Evolutionary conservation across 1,140 invertebrate genomes (phyloP), one percentile per base, ranked within the genome.

Genomic region (Campoletis sonorensis): DNA sequence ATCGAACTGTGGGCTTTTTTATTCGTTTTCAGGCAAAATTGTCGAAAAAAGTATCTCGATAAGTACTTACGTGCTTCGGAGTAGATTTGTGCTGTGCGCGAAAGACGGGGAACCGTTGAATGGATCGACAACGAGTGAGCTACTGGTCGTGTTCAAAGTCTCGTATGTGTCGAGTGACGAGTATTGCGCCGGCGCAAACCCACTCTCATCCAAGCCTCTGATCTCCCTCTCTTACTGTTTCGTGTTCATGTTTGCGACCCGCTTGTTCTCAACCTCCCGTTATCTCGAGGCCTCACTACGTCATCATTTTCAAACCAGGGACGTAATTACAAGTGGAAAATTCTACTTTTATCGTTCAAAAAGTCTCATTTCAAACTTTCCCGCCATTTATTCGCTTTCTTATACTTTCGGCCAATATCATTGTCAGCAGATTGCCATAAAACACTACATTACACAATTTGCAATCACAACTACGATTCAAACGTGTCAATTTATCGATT

Each of bases 51-150:
- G 27, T n/a, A 61, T 61, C 3, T n/a, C 15, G 21, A 11, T 23
- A 26, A 64, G 30, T 18, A 80, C 79, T 80, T 80, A 80, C 79
- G 79, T 73, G 79, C 79, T 80, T 71, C 18, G 54, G 27, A 40
- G 70, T 64, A 71, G 75, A 61, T 78, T 81, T 70, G 54, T 64
- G 37, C 51, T 45, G 37, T 49, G 75, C 27, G 54, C 16, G 75
- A 77, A 4, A 21, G 54, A 77, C 54, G 75, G 37, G 21, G 54
- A 77, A 77, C 68, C 78, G 79, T 61, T 78, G 79, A 79, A 83
- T 84, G 83, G 83, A 77, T 85, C 72, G 78, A 84, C 81, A 82
- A 80, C 81, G 70, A 87, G 85, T 87, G 85, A 85, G 79, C 79
- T 61, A 83, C 61, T 51, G 81, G 61, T 18, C 61, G 61, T 73